Evolutionary conservation across 2,888 invertebrate genomes (phyloP), one percentile per base, ranked within the genome.

Genomic region (Apocheima hispidaria): DNA sequence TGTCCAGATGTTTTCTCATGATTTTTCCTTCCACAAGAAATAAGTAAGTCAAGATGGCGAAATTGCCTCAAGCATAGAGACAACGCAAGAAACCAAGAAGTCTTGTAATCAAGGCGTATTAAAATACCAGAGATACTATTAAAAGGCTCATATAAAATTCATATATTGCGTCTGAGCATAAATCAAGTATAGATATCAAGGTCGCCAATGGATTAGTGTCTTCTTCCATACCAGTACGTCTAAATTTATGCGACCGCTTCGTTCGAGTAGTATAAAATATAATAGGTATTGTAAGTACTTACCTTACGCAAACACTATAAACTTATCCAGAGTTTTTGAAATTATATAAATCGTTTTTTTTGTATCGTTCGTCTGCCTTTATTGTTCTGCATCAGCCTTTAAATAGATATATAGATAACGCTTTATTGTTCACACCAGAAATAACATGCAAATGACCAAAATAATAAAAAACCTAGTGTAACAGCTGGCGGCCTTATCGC

Each of bases 91-190:
- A 36, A 35, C 14, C 50, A 36, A 51, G 51, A 51, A 51, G 40
- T 51, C 51, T 28, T 51, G 51, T 30, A 40, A 41, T 21, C 38
- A 3, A 44, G 9, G 7, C 20, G 10, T 57, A 16, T 41, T 61
- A 64, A 63, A 66, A 63, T 58, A 52, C 36, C 52, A 20, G 33
- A 23, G 7, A 36, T 23, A 33, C 58, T 60, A 62, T 30, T 56
- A 56, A 41, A 48, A 60, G 16, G 46, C 51, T 60, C 46, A 58
- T 66, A 44, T 64, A 18, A 28, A 50, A 65, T 64, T 65, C 55
- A 35, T 38, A 61, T 38, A 65, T 66, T 66, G 63, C 63, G 57
- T 63, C 20, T 62, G 48, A 55, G 60, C 57, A 61, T 69, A 18
- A 48, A 48, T 50, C 67, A 59, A 61, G 54, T 54, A 43, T 43